Evolutionary conservation across 2,888 invertebrate genomes (phyloP).

Genomic region (Drosophila recens): DNA sequence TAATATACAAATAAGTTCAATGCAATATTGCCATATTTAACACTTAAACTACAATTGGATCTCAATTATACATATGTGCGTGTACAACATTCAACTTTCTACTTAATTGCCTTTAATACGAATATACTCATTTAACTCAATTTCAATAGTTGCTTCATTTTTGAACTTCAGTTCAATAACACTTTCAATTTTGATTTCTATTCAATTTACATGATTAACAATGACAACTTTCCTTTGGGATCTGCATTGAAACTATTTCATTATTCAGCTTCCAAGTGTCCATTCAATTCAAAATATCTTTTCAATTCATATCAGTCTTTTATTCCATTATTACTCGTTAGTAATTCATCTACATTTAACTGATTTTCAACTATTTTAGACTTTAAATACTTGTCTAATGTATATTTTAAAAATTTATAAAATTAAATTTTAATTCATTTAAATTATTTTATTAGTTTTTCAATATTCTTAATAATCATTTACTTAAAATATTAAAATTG

Average conservation of each 20-base stretch:
- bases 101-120: conserved; percentile 16
- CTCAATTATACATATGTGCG: conserved; percentile 12
- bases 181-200: conserved; percentile 16
- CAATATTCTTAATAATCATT: neutral
- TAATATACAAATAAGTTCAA: neutral
- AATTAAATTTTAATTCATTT: neutral
- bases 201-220: conserved; percentile 10
- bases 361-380: neutral
- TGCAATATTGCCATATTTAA: conserved; percentile 6
- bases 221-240: conserved; percentile 33
- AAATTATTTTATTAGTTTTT: neutral
- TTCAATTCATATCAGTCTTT: neutral
- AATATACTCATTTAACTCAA: neutral
- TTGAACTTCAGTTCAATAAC: conserved; percentile 7
- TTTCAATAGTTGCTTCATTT: conserved; percentile 3
- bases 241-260: neutral
- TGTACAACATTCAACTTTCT: conserved; percentile 6
- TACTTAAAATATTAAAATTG: no score
- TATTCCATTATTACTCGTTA: neutral
- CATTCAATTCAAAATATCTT: neutral
- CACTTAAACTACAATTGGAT: conserved; percentile 2
- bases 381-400: neutral
- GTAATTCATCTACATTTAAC: neutral
- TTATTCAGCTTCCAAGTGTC: neutral
- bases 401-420: neutral